Evolutionary conservation across 2,888 invertebrate genomes (phyloP), one percentile per base, ranked within the genome.

Genomic region (Drosophila vallismaia): DNA sequence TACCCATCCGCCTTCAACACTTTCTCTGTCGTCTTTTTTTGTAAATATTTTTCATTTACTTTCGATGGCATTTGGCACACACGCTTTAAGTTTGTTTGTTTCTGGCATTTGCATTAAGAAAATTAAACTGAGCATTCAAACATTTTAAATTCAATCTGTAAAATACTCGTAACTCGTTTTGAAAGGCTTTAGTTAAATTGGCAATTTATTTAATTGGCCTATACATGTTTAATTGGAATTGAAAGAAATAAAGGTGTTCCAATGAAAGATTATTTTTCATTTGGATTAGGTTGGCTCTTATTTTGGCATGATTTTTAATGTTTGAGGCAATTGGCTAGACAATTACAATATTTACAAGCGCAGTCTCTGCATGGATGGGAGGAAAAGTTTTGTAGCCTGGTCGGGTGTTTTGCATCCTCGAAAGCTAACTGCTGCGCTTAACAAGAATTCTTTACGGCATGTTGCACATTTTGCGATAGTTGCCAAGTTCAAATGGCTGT

Each of bases 401-500:
- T 9, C 40, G 40, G 12, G 14, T 19, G 12, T 26, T 42, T 29
- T 56, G 72, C 68, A 58, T 56, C 66, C 59, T 66, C 56, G 54
- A 57, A 59, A 36, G 72, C 74, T 71, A 83, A 79, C 81, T 75
- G 82, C 79, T 75, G 57, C 77, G 82, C 79, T 74, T 85, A 82
- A 82, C 76, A 74, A 76, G 82, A 73, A 75, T 85, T 68, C 77
- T 73, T 79, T 74, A 71, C 75, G 77, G 75, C 70, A 57, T 85
- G 82, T 75, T 85, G 85, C 85, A 85, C 82, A 79, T 81, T 76
- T 74, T 71, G 79, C 74, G 60, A 85, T 68, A 79, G 82, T 79
- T 82, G 77, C 74, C 71, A 79, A 82, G 77, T 82, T 85, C 82
- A 82, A 82, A 82, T 74, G 75, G 71, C 82, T 85, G 82, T 85